These are phyloP conservation scores for Volucella bombylans DNA, from an alignment of 2,888 invertebrate genomes.

Conservation along the genomic window DNA sequence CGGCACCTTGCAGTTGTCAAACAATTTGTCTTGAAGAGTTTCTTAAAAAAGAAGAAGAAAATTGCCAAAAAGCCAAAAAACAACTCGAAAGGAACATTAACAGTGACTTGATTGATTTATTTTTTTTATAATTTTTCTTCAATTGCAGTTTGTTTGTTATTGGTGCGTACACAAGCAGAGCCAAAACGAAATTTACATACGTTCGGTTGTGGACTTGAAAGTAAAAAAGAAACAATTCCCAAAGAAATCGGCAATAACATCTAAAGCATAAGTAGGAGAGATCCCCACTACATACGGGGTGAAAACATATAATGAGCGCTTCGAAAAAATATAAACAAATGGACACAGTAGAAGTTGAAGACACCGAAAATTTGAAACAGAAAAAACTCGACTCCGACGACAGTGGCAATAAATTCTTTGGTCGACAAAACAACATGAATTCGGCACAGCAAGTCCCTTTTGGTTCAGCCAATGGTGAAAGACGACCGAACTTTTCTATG, in stretches of 20 bases:
- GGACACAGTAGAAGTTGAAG: conserved; percentile 79
- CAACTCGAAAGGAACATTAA: not conserved
- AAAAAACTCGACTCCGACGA: conserved; percentile 76
- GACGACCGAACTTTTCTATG: conserved; percentile 81
- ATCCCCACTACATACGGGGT: conserved; percentile 18
- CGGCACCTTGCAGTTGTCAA: conserved; percentile 47
- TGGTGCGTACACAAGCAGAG: conserved; percentile 13
- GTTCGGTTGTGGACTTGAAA: conserved; percentile 6
- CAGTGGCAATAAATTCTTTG: conserved; percentile 70
- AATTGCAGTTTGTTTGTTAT: conserved; percentile 37
- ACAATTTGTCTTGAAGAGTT: conserved; percentile 20
- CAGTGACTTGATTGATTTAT: not conserved
- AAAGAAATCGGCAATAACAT: conserved; percentile 4
- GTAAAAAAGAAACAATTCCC: conserved; percentile 6
- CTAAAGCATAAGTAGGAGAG: conserved; percentile 3
- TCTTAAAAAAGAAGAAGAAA: conserved; percentile 10
- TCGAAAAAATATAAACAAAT: conserved; percentile 82
- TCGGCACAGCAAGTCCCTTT: conserved; percentile 75
- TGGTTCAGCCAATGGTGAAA: conserved; percentile 78
- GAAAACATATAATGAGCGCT: conserved; percentile 80
- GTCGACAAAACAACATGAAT: conserved; percentile 74
- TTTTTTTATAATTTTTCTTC: conserved; percentile 25
- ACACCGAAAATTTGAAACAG: conserved; percentile 80
- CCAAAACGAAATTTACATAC: not conserved
- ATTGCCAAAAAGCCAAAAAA: not conserved